Percentiles rank a stretch among this genome's conserved stretches.
phyloP scores from a whole-genome alignment of 2,113 vertebrate species.

The Oncorhynchus kisutch region DNA sequence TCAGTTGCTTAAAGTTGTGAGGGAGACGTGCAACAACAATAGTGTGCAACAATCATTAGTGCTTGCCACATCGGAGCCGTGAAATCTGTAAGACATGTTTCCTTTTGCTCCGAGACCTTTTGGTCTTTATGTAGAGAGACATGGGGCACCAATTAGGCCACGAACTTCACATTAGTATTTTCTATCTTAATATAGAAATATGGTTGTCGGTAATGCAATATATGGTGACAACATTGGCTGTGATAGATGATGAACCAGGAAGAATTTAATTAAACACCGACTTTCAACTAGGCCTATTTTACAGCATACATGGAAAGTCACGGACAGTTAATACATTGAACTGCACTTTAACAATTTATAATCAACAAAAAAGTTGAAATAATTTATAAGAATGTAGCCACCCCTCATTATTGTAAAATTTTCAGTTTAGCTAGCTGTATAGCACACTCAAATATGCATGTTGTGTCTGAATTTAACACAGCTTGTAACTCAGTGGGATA shows the following conservation, averaged over 20 bases:
- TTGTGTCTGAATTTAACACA: slow-evolving; percentile 19
- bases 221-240: not conserved
- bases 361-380: not conserved
- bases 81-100: slow-evolving; percentile 28
- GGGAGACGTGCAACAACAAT: slow-evolving; percentile 20
- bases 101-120: not conserved
- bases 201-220: not conserved
- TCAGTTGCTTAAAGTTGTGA: slow-evolving; percentile 27
- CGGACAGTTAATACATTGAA: not conserved
- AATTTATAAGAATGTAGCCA: too few species aligned
- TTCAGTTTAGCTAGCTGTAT: slow-evolving; percentile 1
- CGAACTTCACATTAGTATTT: not conserved
- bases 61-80: not conserved
- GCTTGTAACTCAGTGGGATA: slow-evolving; percentile 23
- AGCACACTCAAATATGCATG: slow-evolving; percentile 6
- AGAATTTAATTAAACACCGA: not conserved
- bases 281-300: not conserved
- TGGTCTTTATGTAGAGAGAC: not conserved
- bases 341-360: not conserved
- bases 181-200: not conserved
- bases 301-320: not conserved
- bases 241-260: too few species aligned
- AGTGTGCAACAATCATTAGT: slow-evolving; percentile 2
- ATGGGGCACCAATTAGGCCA: not conserved
- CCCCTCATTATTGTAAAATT: not conserved